Evolutionary conservation across 2,888 invertebrate genomes (phyloP).

Genomic region (Pristionchus arcanus): DNA sequence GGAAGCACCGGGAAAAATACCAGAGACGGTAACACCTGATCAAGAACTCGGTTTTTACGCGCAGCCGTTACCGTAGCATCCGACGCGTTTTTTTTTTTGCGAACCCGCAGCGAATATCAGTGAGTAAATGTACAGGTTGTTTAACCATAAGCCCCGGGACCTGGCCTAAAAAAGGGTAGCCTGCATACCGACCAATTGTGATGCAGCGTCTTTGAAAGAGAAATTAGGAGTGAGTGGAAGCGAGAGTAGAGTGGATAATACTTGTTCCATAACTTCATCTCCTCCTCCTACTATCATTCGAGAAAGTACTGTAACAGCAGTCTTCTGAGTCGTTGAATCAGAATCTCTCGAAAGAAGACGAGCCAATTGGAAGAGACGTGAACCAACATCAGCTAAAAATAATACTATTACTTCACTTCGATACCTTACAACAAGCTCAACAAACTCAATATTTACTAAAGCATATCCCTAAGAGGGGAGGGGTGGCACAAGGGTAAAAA

Average conservation of each 20-base stretch:
- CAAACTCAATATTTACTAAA: background rate
- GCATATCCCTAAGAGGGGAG: background rate
- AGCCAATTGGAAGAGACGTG: constrained; percentile 63
- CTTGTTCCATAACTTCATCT: background rate
- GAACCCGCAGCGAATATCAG: too few relatives aligned
- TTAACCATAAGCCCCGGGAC: too few relatives aligned
- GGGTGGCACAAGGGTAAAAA: too few relatives aligned
- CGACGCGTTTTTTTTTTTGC: too few relatives aligned
- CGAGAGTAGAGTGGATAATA: constrained; percentile 7
- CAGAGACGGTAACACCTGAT: too few relatives aligned
- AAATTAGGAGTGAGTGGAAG: constrained; percentile 41
- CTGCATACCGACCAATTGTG: background rate
- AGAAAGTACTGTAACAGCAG: constrained; percentile 61
- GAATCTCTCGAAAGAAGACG: constrained; percentile 61
- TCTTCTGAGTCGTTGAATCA: constrained; percentile 66
- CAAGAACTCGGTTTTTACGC: too few relatives aligned
- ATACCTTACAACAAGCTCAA: background rate
- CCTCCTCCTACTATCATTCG: constrained; percentile 51
- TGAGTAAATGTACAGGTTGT: too few relatives aligned
- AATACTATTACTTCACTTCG: background rate
- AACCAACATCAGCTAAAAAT: constrained; percentile 15
- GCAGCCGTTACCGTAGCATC: too few relatives aligned
- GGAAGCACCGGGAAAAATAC: too few relatives aligned
- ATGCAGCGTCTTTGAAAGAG: constrained; percentile 52
- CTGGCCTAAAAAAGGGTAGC: too few relatives aligned